Evolutionary conservation across 2,113 vertebrate species (phyloP).

Genomic region (Rhabdornis inornatus): DNA sequence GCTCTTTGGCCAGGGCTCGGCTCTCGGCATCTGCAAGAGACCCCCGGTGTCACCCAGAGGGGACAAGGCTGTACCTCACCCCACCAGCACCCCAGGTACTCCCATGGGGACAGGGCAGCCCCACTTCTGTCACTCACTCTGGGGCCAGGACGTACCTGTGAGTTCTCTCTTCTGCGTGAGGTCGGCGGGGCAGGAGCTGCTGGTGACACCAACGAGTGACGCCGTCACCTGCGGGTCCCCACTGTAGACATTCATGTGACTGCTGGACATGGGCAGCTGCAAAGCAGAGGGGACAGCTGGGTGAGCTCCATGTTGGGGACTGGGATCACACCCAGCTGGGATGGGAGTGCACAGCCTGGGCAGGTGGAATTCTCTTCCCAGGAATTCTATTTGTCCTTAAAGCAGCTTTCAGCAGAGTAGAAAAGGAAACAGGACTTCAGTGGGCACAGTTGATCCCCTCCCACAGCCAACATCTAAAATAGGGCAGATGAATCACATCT

Average conservation of each 20-base stretch:
- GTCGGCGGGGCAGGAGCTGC: constrained; percentile 95
- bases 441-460: constrained; percentile 4
- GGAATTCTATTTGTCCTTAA: not conserved
- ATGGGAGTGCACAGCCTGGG: not conserved
- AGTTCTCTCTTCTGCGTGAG: constrained; percentile 92
- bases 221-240: constrained; percentile 88
- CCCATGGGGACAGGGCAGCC: not conserved
- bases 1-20: constrained; percentile 91
- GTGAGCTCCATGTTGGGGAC: not conserved
- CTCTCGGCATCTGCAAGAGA: constrained; percentile 85
- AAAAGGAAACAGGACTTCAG: constrained; percentile 13
- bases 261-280: constrained; percentile 94
- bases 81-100: fast-evolving
- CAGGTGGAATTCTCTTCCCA: not conserved
- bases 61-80: not conserved
- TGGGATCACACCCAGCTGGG: not conserved
- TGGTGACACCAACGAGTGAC: constrained; percentile 88
- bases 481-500: constrained; percentile 3
- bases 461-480: not conserved
- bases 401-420: not conserved
- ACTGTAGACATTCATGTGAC: constrained; percentile 92
- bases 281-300: not conserved
- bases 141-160: constrained; percentile 73
- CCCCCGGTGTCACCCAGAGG: not conserved
- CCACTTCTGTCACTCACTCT: fast-evolving